Percentiles rank a stretch among this genome's conserved stretches.
phyloP scores from a whole-genome alignment of 2,113 vertebrate genomes.

The Oreochromis spilurus region DNA sequence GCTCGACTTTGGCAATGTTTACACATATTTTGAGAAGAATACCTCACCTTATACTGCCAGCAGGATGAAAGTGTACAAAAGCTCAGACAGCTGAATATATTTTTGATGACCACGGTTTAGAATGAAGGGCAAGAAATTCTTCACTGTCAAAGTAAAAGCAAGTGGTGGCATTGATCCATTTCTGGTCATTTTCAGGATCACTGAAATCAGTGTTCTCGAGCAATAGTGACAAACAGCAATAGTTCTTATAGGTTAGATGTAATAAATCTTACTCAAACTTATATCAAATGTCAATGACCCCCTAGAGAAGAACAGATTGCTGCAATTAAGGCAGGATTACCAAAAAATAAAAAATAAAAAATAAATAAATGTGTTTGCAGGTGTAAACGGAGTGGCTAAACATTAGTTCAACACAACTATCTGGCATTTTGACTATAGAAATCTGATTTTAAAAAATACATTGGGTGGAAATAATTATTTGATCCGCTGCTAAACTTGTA shows the following conservation, averaged over 20 bases:
- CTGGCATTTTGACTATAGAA: not conserved
- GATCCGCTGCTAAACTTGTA: not conserved
- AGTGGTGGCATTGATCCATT: not conserved
- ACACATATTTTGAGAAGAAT: not conserved
- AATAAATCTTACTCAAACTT: not conserved
- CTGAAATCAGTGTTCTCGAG: not conserved
- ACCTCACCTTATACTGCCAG: not conserved
- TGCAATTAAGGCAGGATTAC: fast-evolving
- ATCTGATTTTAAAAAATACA: not conserved
- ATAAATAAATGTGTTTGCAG: not conserved
- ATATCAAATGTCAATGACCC: not conserved
- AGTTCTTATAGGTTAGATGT: not conserved
- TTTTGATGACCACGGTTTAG: not conserved
- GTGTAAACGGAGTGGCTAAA: not conserved
- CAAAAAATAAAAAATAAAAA: not conserved
- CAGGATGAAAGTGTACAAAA: not conserved
- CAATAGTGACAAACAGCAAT: not conserved
- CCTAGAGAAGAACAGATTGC: not conserved
- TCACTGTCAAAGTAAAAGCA: not conserved
- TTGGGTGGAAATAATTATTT: not conserved
- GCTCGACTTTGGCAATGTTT: not conserved
- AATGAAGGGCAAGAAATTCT: not conserved
- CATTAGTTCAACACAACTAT: not conserved
- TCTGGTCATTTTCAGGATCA: not conserved
- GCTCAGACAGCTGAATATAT: not conserved